These are phyloP conservation scores for Microplitis demolitor DNA, from an alignment of 1,140 invertebrate genomes.

Conservation along the genomic window DNA sequence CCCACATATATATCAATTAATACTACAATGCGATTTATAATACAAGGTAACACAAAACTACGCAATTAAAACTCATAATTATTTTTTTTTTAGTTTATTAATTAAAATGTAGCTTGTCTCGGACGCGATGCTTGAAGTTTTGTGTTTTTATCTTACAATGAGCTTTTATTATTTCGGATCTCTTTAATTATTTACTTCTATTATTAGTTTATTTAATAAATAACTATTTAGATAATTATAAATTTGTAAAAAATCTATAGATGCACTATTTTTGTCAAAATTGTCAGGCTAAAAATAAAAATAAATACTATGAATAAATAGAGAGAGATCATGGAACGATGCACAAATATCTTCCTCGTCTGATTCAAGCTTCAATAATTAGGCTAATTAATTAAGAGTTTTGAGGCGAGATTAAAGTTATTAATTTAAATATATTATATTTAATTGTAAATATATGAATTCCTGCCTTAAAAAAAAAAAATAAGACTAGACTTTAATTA, in stretches of 20 bases:
- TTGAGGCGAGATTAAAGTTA: slow-evolving; percentile 37
- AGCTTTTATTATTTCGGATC: too few relatives aligned
- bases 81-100: too few relatives aligned
- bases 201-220: not conserved
- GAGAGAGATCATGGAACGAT: not conserved
- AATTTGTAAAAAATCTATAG: slow-evolving; percentile 11
- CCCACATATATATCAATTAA: slow-evolving; percentile 25
- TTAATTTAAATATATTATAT: slow-evolving; percentile 43
- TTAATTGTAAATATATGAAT: slow-evolving; percentile 51
- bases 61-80: too few relatives aligned
- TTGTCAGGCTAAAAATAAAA: not conserved
- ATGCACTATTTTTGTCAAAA: slow-evolving; percentile 25
- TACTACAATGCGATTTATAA: too few relatives aligned
- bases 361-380: slow-evolving; percentile 24
- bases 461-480: slow-evolving; percentile 56
- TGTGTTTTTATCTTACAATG: slow-evolving; percentile 3
- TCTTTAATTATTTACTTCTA: too few relatives aligned
- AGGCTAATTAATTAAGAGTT: slow-evolving; percentile 29
- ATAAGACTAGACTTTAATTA: slow-evolving; percentile 54
- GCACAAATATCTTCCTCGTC: slow-evolving; percentile 22
- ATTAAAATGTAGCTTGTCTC: slow-evolving; percentile 21
- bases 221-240: slow-evolving; percentile 23
- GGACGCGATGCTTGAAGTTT: slow-evolving; percentile 12
- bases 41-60: too few relatives aligned
- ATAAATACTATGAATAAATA: not conserved